These are phyloP conservation scores for Epinephelus malabaricus DNA, from an alignment of 2,797 vertebrate species.

Conservation along the genomic window DNA sequence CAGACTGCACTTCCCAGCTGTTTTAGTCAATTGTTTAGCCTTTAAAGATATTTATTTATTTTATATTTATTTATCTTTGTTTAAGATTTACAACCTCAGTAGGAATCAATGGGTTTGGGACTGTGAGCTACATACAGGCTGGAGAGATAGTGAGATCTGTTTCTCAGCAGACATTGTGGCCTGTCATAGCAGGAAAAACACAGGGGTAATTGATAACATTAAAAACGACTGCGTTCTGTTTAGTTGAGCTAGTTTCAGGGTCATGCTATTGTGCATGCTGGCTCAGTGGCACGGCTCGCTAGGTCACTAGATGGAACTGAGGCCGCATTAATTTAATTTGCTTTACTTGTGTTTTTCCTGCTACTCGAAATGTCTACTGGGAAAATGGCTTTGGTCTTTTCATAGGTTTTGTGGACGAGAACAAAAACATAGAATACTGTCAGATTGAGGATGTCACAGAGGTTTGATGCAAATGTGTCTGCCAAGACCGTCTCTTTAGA, in stretches of 20 bases:
- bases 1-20: too few relatives aligned
- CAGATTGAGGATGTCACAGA: conserved; percentile 15
- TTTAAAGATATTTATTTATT: too few relatives aligned
- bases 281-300: neutral
- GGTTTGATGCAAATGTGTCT: neutral
- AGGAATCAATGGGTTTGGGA: neutral
- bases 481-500: neutral
- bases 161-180: neutral
- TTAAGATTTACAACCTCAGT: neutral
- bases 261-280: neutral
- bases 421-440: neutral
- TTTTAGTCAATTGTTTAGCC: neutral
- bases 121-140: neutral
- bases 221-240: neutral
- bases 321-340: neutral
- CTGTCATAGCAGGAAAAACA: too few relatives aligned
- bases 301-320: neutral
- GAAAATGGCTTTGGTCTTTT: neutral
- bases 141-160: neutral
- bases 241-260: too few relatives aligned
- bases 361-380: neutral
- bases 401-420: neutral
- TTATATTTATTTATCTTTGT: neutral
- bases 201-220: neutral
- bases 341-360: neutral